Evolutionary conservation across 2,888 invertebrate species (phyloP), one percentile per base, ranked within the genome.

Genomic region (Himalopsyche anomala): DNA sequence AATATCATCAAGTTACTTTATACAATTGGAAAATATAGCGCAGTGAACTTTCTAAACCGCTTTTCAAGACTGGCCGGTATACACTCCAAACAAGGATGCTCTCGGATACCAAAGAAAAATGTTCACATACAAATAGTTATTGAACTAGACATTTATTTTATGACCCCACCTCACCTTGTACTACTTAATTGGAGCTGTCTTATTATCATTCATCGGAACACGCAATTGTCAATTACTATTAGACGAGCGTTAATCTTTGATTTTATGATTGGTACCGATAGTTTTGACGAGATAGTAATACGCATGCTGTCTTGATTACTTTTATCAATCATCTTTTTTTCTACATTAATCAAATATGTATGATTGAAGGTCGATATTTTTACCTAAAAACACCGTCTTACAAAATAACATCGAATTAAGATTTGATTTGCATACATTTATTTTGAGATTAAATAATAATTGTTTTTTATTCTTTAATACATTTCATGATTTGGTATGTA

Each of bases 21-120:
- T 83, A 85, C 85, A 86, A 87, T 86, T 87, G 85, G 87, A 87
- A 86, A 87, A 80, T 87, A 86, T 80, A 82, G 42, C 86, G 28
- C 38, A 38, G 11, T 38, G 40, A 42, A 74, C 87, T 87, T 87
- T 87, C 87, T 86, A 87, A 87, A 87, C 87, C 42, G 83, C 87
- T 86, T 86, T 84, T 87, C 85, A 82, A 69, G 28, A 45, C 80
- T 85, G 19, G 17, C 84, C 55, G 38, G 80, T 42, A 74, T 74
- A 28, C 69, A 83, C 74, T 36, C 74, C 74, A 74, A 74, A 79
- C 62, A 80, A 80, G 80, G 80, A 80, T 80, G 45, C 28, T 80
- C 80, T 51, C 45, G 28, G 51, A 80, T 51, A 80, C 51, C 17
- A 45, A 28, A 84, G 83, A 83, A 83, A 83, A 83, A 86, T 74